Base-by-base conservation (phyloP, 2,888 invertebrate species). In the Nomada fabriciana region DNA sequence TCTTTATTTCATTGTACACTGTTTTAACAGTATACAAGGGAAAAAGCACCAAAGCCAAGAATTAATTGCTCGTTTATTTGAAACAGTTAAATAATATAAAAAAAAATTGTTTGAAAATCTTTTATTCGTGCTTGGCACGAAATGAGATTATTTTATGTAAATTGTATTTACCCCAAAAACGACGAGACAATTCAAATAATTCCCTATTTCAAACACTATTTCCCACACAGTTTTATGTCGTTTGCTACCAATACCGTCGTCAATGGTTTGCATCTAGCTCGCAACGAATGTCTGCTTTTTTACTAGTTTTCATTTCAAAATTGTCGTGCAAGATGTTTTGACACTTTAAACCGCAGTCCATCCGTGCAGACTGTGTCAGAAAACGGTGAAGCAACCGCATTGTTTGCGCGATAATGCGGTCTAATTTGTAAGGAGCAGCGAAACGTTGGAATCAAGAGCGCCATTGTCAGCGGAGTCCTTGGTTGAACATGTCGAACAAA, bases 401-500 rank as follows among this genome's bases (percentile, higher is more conserved):
- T 80, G 80, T 80, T 55, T 59, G 43, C 20, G 50, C 53, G 70
- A 72, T 80, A 80, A 80, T 79, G 68, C 79, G 43, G 67, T n/a
- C 52, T 78, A 80, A 80, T 80, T 80, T 79, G 67, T 72, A 72
- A 79, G 72, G 79, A 60, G 68, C 63, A 67, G n/a, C 57, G 61
- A 43, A 67, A 61, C 53, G 65, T 78, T 71, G 71, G 61, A 78
- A 80, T 80, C 80, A 80, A 78, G 75, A 72, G 78, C 67, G 42
- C 67, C 50, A 72, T 80, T 71, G 71, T 71, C 67, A 53, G 9
- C 15, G 15, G 20, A 63, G 67, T 68, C 79, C 80, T 80, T 68
- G 71, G 79, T 50, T 71, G 80, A 78, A 80, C 80, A 71, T 71
- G 79, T 72, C 29, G 65, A 52, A 80, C 80, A 72, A 80, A 72